Conservation (phyloP, 1,140 invertebrate genomes). For the Brachionus rubens region DNA sequence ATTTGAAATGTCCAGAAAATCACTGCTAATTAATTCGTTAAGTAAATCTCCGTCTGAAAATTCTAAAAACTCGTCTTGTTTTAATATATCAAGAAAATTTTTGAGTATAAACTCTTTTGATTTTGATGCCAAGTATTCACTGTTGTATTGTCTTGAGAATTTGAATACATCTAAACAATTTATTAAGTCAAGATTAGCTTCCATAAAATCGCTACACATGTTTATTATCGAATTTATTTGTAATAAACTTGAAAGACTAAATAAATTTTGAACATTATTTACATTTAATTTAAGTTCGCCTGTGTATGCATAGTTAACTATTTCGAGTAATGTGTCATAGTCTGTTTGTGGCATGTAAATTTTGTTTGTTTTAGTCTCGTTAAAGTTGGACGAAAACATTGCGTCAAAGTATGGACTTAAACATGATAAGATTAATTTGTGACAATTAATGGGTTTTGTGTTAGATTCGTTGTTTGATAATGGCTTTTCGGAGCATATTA, state of each 20-base stretch:
- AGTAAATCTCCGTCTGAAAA: constrained; percentile 2
- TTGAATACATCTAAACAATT: background rate
- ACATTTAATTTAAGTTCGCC: background rate
- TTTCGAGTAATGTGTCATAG: background rate
- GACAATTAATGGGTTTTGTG: background rate
- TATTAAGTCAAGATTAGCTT: background rate
- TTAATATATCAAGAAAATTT: constrained; percentile 21
- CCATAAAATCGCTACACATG: constrained; percentile 14
- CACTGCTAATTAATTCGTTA: background rate
- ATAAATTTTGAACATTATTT: constrained; percentile 20
- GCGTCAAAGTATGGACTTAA: constrained; percentile 32
- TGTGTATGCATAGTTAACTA: constrained; percentile 33
- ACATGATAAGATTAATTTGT: constrained; percentile 15
- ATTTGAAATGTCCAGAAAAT: constrained; percentile 19
- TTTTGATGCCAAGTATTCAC: background rate
- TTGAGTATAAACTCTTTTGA: background rate
- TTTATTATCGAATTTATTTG: constrained; percentile 2
- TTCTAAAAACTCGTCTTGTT: background rate
- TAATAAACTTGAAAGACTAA: background rate
- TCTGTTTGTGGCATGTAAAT: background rate
- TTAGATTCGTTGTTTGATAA: background rate
- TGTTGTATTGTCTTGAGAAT: background rate
- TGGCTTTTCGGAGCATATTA: background rate
- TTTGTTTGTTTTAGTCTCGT: background rate
- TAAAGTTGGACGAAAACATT: constrained; percentile 11